phyloP scores from a whole-genome alignment of 1,140 invertebrate species.

The Drosophila kepulauana region DNA sequence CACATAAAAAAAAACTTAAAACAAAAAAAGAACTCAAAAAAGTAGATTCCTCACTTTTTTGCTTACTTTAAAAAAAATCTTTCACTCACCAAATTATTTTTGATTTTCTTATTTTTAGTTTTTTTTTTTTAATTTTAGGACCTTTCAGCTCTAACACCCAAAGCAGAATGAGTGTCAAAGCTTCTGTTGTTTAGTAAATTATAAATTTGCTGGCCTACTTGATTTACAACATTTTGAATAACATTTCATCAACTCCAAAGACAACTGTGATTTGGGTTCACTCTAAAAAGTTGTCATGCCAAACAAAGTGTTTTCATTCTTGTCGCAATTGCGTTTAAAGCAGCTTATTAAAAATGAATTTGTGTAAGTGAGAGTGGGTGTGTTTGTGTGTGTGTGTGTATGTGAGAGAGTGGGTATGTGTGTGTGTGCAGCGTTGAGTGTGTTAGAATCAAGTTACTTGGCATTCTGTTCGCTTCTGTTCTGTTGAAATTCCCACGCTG shows the following conservation, averaged over 20 bases:
- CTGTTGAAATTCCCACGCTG: slow-evolving; percentile 57
- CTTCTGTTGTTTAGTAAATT: neutral
- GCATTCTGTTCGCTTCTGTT: slow-evolving; percentile 35
- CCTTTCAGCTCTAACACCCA: slow-evolving; percentile 7
- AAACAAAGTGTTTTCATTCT: neutral
- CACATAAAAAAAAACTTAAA: too few relatives aligned
- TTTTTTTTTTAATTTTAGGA: slow-evolving; percentile 1
- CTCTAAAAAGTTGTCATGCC: slow-evolving; percentile 21
- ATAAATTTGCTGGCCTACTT: neutral
- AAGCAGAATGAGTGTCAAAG: slow-evolving; percentile 7
- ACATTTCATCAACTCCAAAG: neutral
- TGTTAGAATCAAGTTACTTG: neutral
- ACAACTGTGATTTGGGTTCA: slow-evolving; percentile 42
- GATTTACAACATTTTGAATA: neutral
- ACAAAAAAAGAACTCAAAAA: too few relatives aligned
- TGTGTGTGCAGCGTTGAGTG: too few relatives aligned
- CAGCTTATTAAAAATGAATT: slow-evolving; percentile 1
- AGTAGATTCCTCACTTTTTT: too few relatives aligned
- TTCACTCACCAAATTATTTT: neutral
- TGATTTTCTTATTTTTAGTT: slow-evolving; percentile 7
- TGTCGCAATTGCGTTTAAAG: neutral
- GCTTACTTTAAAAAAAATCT: too few relatives aligned
- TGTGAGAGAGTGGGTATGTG: neutral
- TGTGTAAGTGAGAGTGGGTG: neutral
- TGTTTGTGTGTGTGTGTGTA: neutral